A percentile compares a stretch with the other conserved stretches of the same genome.
Evolutionary conservation across 2,797 vertebrate genomes (phyloP).

Genomic region (Poeciliopsis paucimaculata): DNA sequence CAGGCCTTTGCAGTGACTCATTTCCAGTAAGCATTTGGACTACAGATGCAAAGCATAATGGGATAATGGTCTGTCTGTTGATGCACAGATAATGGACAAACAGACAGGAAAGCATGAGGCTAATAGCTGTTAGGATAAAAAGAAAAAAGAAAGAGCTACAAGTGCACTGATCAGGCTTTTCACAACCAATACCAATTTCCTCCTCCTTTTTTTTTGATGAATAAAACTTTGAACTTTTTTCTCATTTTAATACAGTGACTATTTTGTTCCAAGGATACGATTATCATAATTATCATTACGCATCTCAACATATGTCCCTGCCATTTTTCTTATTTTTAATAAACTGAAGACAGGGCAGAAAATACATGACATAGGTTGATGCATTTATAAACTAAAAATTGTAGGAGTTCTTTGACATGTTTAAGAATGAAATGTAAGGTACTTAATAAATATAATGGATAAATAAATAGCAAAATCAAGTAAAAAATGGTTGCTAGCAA

Average conservation of each 20-base stretch:
- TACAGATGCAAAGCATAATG: constrained; percentile 79
- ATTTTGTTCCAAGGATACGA: background rate
- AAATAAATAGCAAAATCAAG: background rate
- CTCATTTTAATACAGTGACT: background rate
- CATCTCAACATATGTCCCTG: background rate
- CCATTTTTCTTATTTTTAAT: background rate
- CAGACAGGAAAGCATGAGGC: constrained; percentile 72
- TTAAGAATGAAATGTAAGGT: background rate
- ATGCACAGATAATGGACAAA: constrained; percentile 80
- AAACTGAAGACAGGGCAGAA: background rate
- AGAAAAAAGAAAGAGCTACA: background rate
- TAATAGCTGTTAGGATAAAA: constrained; percentile 69
- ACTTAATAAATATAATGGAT: too few species aligned
- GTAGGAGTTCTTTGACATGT: background rate
- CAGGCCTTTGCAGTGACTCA: constrained; percentile 72
- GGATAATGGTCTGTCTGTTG: constrained; percentile 79
- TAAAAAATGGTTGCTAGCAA: background rate
- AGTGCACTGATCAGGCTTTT: background rate
- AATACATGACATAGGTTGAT: background rate
- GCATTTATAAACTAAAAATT: background rate
- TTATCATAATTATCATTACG: background rate
- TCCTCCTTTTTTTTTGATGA: background rate
- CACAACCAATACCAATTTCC: background rate
- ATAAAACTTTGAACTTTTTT: background rate
- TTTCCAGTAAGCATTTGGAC: constrained; percentile 80